Evolutionary conservation across 2,888 invertebrate genomes (phyloP).

Genomic region (Sesia apiformis): DNA sequence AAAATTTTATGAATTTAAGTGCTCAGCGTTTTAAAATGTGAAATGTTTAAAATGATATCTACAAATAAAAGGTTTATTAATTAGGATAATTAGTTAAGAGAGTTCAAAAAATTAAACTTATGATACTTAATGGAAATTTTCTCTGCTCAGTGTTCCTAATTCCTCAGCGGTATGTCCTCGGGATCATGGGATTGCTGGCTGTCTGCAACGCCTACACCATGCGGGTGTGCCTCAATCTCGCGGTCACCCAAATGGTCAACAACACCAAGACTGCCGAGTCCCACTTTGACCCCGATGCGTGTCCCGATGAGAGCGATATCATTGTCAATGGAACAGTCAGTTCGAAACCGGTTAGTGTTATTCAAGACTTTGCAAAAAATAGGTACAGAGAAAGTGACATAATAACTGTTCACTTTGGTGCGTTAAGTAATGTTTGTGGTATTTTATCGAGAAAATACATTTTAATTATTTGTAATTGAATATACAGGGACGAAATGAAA

Average conservation of each 20-base stretch:
- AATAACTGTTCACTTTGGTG: no score
- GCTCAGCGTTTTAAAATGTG: no score
- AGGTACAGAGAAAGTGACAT: no score
- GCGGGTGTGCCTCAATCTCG: conserved; percentile 81
- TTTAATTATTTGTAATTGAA: no score
- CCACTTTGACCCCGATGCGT: conserved; percentile 50
- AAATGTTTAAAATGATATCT: no score
- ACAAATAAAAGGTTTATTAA: no score
- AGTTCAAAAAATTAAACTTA: no score
- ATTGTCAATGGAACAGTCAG: conserved; percentile 47
- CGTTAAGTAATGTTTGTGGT: no score
- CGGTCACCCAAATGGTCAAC: conserved; percentile 80
- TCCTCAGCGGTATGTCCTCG: conserved; percentile 81
- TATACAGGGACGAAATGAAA: no score
- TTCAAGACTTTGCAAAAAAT: background rate
- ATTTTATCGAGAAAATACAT: no score
- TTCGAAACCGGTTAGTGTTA: conserved; percentile 42
- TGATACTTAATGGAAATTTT: conserved; percentile 19
- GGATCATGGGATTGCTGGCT: conserved; percentile 83
- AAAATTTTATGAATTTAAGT: no score
- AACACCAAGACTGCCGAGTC: conserved; percentile 44
- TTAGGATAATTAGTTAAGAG: no score
- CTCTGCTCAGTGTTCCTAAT: conserved; percentile 73
- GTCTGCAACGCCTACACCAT: conserved; percentile 86
- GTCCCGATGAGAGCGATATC: conserved; percentile 49